Evolutionary conservation across 2,797 vertebrate genomes (phyloP), one percentile per base, ranked within the genome.

Genomic region (Alouatta caraya): DNA sequence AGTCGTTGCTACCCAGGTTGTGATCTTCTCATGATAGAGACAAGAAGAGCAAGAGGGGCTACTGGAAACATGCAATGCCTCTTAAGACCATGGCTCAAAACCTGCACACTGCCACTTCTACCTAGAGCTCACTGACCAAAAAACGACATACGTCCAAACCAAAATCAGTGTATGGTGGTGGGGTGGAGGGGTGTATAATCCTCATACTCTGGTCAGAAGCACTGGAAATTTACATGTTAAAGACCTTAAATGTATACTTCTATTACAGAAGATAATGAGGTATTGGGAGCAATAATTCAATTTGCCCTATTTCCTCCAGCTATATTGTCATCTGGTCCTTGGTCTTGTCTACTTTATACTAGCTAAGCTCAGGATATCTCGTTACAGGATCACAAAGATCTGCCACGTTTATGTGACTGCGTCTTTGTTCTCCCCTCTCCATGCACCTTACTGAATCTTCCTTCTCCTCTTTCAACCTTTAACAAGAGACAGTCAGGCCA

Each of bases 381-480:
- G 8, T 21, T 14, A 42, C 4, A 19, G 80, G 26, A 88, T 28
- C 33, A 79, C 37, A 67, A 73, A 81, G 42, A 64, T 14, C 9
- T 46, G 2, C 8, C 17, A 52, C 21, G 2, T 17, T 88, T 6
- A 48, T 24, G 13, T 80, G 44, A 22, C 26, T 39, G 44, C 37
- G 5, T 3, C 70, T 42, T 48, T 59, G n/a, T 7, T 21, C 1
- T 61, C 22, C 19, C 19, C 1, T 8, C 26, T 86, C 26, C n/a
- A 50, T 2, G 21, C 0, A 37, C 10, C 3, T 24, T 46, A 11
- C 5, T 48, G 7, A 86, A 80, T 0, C 1, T 1, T 21, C 5
- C 26, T 57, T 52, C 4, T 5, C 7, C 8, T 75, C 48, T 90
- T 48, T 52, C 81, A 78, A 67, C 67, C 11, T 70, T 14, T 64